phyloP scores from a whole-genome alignment of 1,140 invertebrate genomes.

The Lepidotrigona ventralis region DNA sequence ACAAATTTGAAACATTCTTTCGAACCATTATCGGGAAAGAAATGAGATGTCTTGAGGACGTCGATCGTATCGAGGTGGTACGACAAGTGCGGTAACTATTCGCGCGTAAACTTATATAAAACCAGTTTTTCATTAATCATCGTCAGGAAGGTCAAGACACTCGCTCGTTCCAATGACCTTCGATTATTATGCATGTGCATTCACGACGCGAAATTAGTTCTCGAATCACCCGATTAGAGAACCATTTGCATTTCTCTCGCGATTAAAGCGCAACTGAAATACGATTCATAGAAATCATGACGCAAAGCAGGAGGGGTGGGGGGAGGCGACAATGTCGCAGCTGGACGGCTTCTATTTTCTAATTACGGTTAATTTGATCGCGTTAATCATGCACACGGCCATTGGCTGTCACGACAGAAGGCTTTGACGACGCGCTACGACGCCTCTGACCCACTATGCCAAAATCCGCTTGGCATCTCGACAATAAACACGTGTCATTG shows the following conservation, averaged over 20 bases:
- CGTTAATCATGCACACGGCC: background rate
- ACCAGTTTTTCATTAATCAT: conserved; percentile 19
- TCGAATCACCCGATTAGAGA: background rate
- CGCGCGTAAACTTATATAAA: background rate
- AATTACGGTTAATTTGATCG: background rate
- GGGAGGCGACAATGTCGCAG: background rate
- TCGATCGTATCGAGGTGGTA: background rate
- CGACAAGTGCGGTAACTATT: background rate
- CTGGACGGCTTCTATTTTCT: background rate
- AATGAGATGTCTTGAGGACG: background rate
- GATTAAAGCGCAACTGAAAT: background rate
- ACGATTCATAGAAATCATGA: background rate
- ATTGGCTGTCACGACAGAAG: background rate
- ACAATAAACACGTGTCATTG: conserved; percentile 44
- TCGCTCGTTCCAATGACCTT: background rate
- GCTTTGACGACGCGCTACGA: background rate
- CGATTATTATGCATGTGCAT: background rate
- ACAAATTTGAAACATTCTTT: background rate
- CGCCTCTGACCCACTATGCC: conserved; percentile 18
- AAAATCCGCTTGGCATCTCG: conserved; percentile 57
- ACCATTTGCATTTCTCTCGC: background rate
- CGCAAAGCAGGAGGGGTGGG: background rate
- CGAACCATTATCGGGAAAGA: background rate
- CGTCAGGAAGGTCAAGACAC: background rate
- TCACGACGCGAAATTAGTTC: background rate